These are phyloP conservation scores for Puma concolor DNA, from an alignment of 2,113 vertebrate genomes.

Conservation along the genomic window DNA sequence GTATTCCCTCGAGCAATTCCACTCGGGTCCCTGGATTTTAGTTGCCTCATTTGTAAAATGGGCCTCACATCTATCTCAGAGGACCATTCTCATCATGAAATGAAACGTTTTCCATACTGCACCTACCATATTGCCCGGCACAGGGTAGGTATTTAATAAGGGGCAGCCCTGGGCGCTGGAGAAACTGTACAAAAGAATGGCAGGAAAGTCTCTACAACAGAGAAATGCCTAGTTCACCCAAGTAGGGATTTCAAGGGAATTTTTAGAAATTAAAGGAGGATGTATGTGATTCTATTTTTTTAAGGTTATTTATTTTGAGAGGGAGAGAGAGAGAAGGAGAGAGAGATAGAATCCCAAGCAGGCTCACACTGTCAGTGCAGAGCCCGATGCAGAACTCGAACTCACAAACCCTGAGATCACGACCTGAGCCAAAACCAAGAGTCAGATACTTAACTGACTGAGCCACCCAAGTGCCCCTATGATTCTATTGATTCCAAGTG, in stretches of 20 bases:
- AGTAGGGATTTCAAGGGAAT: neutral
- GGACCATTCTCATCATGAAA: neutral
- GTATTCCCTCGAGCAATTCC: neutral
- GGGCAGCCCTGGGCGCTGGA: neutral
- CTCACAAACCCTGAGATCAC: too few species aligned
- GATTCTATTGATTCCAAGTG: neutral
- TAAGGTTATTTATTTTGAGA: too few species aligned
- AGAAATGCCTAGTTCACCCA: neutral
- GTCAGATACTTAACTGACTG: too few species aligned
- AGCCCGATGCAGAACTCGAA: too few species aligned
- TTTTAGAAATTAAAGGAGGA: slow-evolving; percentile 2
- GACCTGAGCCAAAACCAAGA: too few species aligned
- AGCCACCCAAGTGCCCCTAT: neutral
- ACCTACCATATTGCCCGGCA: neutral
- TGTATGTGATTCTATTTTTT: too few species aligned
- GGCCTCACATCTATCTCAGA: neutral
- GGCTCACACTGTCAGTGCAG: too few species aligned
- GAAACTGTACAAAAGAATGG: neutral
- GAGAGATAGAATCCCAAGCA: too few species aligned
- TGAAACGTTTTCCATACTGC: neutral
- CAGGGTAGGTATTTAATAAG: neutral
- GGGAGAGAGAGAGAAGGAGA: too few species aligned
- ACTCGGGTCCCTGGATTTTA: neutral
- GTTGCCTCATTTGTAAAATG: neutral
- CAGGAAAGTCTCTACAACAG: neutral